Evolutionary conservation across 92 coral and sea anemone genomes (phyloP).

Genomic region (Isaurus tuberculatus): DNA sequence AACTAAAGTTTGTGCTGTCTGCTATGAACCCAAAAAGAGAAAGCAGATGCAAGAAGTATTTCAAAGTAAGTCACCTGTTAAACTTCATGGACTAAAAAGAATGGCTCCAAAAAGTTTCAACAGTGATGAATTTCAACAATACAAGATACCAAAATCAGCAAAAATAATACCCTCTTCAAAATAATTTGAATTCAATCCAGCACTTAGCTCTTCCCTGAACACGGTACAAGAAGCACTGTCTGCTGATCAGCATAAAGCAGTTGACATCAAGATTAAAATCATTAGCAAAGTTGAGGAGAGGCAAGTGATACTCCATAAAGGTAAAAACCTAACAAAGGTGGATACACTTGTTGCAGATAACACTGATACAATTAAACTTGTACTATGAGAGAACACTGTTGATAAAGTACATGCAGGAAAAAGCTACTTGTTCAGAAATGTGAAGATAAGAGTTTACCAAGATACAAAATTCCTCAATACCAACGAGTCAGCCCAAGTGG

Average conservation of each 20-base stretch:
- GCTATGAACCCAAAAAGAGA: constrained; percentile 9
- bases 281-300: constrained; percentile 30
- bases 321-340: constrained; percentile 14
- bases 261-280: constrained; percentile 16
- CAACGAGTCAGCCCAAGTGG: constrained; percentile 22
- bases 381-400: constrained; percentile 25
- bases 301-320: constrained; percentile 17
- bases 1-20: constrained; percentile 9
- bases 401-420: constrained; percentile 6
- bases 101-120: background rate
- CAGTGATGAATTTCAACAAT: constrained; percentile 21
- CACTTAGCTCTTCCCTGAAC: constrained; percentile 17
- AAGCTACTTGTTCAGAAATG: constrained; percentile 22
- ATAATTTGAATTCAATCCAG: constrained; percentile 11
- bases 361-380: constrained; percentile 12
- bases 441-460: constrained; percentile 12
- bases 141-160: constrained; percentile 32
- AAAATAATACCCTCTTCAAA: constrained; percentile 14
- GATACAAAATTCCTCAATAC: constrained; percentile 28
- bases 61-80: constrained; percentile 30
- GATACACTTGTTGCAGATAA: constrained; percentile 29
- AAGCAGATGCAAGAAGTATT: constrained; percentile 27
- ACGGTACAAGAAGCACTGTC: constrained; percentile 22
- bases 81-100: constrained; percentile 29
- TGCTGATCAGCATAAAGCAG: constrained; percentile 17